These are phyloP conservation scores for Azorinus chamasolen DNA, from an alignment of 2,888 invertebrate genomes.

Conservation along the genomic window DNA sequence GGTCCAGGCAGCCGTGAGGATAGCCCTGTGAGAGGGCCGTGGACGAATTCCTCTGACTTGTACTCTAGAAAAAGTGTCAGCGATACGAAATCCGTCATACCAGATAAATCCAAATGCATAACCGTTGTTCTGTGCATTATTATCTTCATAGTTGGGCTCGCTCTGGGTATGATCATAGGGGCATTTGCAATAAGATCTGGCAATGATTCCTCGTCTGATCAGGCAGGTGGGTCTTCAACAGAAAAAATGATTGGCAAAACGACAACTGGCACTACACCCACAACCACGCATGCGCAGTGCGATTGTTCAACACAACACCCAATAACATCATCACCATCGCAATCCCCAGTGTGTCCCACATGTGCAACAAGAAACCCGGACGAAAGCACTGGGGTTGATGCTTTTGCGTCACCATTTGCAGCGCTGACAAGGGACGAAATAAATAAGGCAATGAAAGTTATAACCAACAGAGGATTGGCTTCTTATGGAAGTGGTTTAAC, in stretches of 20 bases:
- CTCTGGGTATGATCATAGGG: conserved; percentile 51
- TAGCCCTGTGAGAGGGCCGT: conserved; percentile 12
- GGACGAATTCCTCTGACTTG: conserved; percentile 11
- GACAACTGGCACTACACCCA: not conserved
- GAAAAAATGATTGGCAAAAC: not conserved
- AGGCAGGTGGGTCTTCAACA: not conserved
- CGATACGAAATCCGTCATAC: not conserved
- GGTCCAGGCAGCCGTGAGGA: not conserved
- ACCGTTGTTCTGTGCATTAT: conserved; percentile 16
- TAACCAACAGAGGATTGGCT: conserved; percentile 11
- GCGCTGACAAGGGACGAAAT: conserved; percentile 55
- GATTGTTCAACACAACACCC: not conserved
- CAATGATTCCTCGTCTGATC: not conserved
- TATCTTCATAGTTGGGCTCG: conserved; percentile 39
- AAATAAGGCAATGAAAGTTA: conserved; percentile 7
- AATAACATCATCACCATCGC: not conserved
- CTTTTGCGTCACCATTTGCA: conserved; percentile 39
- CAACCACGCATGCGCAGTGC: not conserved
- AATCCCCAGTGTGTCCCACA: not conserved
- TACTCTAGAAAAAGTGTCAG: conserved; percentile 8
- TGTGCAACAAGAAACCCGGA: conserved; percentile 30
- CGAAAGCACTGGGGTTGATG: conserved; percentile 11
- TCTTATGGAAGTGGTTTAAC: not conserved
- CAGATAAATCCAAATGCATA: not conserved
- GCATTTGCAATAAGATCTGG: conserved; percentile 23